Percentiles rank a stretch among this genome's conserved stretches.
phyloP scores from a whole-genome alignment of 2,113 vertebrate genomes.

The Euleptes europaea region DNA sequence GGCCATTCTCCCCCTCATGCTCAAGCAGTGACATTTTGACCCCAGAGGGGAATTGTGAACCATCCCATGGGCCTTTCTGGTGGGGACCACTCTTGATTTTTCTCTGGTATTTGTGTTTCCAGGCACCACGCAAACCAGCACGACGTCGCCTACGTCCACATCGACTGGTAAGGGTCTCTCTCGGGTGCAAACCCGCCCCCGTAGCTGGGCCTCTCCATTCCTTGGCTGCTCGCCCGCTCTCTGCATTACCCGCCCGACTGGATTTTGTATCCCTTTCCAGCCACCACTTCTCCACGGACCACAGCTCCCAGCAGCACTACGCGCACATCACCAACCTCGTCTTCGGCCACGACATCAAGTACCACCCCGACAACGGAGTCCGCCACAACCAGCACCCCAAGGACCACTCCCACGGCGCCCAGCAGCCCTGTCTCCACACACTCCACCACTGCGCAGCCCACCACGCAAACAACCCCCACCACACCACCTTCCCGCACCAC shows the following conservation, averaged over 20 bases:
- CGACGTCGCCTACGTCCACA: too few relatives aligned
- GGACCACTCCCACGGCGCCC: not conserved
- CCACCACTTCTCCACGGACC: conserved; percentile 28
- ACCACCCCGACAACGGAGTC: accelerated
- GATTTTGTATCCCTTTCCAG: not conserved
- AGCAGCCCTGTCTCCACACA: not conserved
- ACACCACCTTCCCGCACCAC: accelerated
- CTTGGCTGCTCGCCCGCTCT: not conserved
- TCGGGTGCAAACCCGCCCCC: too few relatives aligned
- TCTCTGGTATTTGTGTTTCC: too few relatives aligned
- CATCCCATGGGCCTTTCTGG: too few relatives aligned
- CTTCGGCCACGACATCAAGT: accelerated
- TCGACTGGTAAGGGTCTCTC: too few relatives aligned
- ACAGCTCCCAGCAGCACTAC: not conserved
- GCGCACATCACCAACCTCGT: accelerated
- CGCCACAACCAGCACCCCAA: not conserved
- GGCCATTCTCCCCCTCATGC: too few relatives aligned
- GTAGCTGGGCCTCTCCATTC: too few relatives aligned
- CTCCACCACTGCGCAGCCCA: not conserved
- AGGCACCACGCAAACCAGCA: too few relatives aligned
- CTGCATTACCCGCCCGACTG: too few relatives aligned
- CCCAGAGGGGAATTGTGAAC: too few relatives aligned
- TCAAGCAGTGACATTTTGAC: too few relatives aligned
- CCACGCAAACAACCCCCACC: not conserved
- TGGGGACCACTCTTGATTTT: too few relatives aligned